A percentile compares a stretch with the other conserved stretches of the same genome.
Conservation (phyloP, 2,797 vertebrate species). For the Natrix natrix region DNA sequence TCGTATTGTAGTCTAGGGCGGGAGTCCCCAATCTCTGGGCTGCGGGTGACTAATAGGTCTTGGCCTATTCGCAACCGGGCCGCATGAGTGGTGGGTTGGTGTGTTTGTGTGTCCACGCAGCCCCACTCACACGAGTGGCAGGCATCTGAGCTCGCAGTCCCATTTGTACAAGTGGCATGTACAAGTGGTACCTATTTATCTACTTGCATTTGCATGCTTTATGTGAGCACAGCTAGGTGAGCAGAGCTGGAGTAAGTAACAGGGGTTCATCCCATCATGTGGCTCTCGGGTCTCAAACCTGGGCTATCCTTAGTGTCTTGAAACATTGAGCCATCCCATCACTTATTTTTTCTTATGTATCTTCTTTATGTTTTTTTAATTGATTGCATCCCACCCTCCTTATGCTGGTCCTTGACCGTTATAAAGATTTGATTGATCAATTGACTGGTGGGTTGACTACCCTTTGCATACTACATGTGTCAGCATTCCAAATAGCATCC, state of each 20-base stretch:
- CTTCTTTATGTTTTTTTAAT: neutral
- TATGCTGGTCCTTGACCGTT: neutral
- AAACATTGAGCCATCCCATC: neutral
- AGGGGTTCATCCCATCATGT: neutral
- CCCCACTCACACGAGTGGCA: no score
- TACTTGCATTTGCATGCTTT: neutral
- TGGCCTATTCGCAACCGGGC: no score
- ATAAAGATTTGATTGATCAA: neutral
- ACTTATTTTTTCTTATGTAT: neutral
- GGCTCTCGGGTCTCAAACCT: neutral
- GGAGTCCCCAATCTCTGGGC: neutral
- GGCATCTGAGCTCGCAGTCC: no score
- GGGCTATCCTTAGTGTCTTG: neutral
- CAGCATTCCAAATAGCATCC: no score
- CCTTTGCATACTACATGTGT: neutral
- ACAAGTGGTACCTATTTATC: neutral
- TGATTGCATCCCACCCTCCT: neutral
- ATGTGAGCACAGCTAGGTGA: no score
- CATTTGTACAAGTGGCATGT: no score
- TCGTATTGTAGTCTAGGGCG: neutral
- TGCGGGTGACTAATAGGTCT: no score
- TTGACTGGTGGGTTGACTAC: neutral
- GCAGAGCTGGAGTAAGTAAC: neutral
- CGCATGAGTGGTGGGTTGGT: no score
- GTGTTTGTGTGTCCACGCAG: no score